Conservation (phyloP, 2,888 invertebrate species). For the Scrobipalpa costella region DNA sequence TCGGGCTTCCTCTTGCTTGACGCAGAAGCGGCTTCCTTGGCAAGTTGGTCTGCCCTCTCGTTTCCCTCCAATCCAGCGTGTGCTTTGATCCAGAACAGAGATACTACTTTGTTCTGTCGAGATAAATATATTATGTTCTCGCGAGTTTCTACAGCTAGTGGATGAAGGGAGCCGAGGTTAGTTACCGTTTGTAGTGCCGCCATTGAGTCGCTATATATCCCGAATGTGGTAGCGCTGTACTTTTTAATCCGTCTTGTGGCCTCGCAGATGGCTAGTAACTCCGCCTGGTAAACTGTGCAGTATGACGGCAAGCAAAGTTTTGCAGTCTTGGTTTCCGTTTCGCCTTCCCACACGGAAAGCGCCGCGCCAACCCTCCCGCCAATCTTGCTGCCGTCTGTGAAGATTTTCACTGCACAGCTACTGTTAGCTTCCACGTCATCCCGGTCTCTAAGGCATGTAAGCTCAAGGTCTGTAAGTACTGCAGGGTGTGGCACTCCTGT, state of each 20-base stretch:
- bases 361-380: slow-evolving; percentile 28
- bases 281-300: slow-evolving; percentile 25
- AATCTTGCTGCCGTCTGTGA: slow-evolving; percentile 34
- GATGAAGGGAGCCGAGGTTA: slow-evolving; percentile 9
- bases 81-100: neutral
- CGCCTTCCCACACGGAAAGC: neutral
- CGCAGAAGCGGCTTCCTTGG: slow-evolving; percentile 19
- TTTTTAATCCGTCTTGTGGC: neutral
- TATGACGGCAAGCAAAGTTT: slow-evolving; percentile 18
- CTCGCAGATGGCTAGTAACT: slow-evolving; percentile 1
- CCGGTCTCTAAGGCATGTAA: slow-evolving; percentile 16
- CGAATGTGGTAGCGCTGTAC: neutral
- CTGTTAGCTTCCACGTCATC: neutral
- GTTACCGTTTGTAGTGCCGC: slow-evolving; percentile 10
- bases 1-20: slow-evolving; percentile 6
- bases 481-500: slow-evolving; percentile 25
- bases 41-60: too few relatives aligned
- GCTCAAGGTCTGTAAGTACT: neutral
- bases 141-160: neutral
- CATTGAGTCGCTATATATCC: slow-evolving; percentile 5
- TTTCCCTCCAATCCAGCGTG: too few relatives aligned
- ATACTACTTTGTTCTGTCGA: neutral
- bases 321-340: neutral
- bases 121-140: neutral
- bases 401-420: slow-evolving; percentile 18